phyloP scores from a whole-genome alignment of 2,797 vertebrate species.

The Sandelia bainsii region DNA sequence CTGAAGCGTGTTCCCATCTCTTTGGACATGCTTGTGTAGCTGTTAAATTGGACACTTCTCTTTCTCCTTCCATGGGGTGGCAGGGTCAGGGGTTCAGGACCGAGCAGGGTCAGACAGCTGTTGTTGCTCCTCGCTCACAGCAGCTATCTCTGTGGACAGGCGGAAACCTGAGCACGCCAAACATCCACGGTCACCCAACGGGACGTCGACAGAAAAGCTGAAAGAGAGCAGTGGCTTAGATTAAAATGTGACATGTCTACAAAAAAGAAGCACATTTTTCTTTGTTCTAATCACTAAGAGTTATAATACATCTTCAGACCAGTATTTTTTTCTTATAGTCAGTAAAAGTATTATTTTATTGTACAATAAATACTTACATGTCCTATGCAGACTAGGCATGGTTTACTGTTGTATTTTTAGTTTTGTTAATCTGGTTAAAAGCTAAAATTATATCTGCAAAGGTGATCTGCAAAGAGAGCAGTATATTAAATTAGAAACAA shows the following conservation, averaged over 20 bases:
- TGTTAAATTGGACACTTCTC: conserved; percentile 55
- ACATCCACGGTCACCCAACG: conserved; percentile 44
- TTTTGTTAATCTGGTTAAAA: too few species aligned
- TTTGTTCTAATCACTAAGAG: too few species aligned
- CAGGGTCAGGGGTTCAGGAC: conserved; percentile 58
- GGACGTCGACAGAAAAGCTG: conserved; percentile 29
- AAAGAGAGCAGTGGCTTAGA: conserved; percentile 11
- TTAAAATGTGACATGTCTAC: neutral
- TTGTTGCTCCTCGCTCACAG: conserved; percentile 76
- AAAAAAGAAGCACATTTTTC: neutral
- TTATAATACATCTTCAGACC: too few species aligned
- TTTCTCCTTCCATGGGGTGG: conserved; percentile 56
- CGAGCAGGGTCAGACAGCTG: conserved; percentile 77
- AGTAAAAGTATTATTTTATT: too few species aligned
- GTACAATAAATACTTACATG: too few species aligned
- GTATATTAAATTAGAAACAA: too few species aligned
- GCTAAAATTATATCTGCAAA: too few species aligned
- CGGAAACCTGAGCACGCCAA: conserved; percentile 65
- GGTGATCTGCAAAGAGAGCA: too few species aligned
- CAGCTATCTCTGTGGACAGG: conserved; percentile 73
- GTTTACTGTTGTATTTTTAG: too few species aligned
- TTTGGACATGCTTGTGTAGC: conserved; percentile 60
- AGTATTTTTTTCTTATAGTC: too few species aligned
- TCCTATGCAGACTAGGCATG: too few species aligned
- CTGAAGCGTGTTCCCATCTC: neutral